phyloP scores from a whole-genome alignment of 2,113 vertebrate species.

The Lasiurus borealis region DNA sequence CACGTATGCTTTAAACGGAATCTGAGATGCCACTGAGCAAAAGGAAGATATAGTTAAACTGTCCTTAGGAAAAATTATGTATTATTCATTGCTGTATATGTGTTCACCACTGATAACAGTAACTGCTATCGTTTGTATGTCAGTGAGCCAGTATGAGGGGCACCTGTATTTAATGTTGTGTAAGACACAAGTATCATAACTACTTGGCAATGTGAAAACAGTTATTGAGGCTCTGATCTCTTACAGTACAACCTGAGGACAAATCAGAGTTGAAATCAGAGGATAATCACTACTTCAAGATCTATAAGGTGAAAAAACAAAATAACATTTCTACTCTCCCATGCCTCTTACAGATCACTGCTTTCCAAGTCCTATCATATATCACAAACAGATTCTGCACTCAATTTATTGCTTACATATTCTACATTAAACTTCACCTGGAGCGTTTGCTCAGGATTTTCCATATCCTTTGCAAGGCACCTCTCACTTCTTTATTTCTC shows the following conservation, averaged over 20 bases:
- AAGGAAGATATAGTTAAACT: background rate
- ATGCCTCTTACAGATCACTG: background rate
- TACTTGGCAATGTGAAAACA: background rate
- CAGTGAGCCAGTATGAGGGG: background rate
- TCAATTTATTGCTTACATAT: accelerated
- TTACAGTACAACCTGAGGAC: background rate
- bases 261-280: background rate
- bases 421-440: background rate
- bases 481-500: slow-evolving; percentile 75
- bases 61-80: background rate
- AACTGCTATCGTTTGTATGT: background rate
- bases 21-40: background rate
- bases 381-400: background rate
- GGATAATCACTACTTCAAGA: background rate
- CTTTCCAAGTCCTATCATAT: background rate
- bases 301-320: background rate
- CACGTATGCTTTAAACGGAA: background rate
- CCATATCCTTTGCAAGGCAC: slow-evolving; percentile 12
- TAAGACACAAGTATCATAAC: background rate
- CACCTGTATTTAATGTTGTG: too few species aligned
- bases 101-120: too few species aligned
- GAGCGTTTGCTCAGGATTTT: background rate
- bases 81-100: background rate
- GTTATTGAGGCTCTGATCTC: too few species aligned
- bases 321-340: background rate